Conservation (phyloP, 2,797 vertebrate genomes). For the Chelon auratus region DNA sequence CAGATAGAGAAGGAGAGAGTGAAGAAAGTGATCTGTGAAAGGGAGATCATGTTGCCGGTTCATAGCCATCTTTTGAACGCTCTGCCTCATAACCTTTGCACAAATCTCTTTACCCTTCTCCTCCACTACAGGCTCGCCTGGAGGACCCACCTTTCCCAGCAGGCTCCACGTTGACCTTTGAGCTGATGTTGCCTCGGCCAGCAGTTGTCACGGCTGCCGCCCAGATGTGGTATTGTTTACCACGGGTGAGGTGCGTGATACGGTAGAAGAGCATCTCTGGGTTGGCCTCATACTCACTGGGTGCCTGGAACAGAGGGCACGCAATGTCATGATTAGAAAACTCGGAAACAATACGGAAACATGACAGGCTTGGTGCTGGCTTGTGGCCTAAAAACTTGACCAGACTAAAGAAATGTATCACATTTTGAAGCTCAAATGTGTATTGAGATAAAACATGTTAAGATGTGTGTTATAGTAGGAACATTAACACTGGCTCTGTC, state of each 20-base stretch:
- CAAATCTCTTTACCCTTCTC: conserved; percentile 52
- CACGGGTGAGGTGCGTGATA: conserved; percentile 93
- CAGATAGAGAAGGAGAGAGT: conserved; percentile 23
- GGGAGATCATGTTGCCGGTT: conserved; percentile 49
- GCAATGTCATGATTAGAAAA: conserved; percentile 49
- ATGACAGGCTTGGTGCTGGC: conserved; percentile 2
- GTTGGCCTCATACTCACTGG: conserved; percentile 97
- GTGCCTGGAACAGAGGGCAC: conserved; percentile 86
- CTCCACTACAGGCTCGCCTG: conserved; percentile 33
- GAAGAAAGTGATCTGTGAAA: conserved; percentile 48
- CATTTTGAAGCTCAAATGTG: background rate
- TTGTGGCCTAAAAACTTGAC: background rate
- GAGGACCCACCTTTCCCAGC: conserved; percentile 92
- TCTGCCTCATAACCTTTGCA: conserved; percentile 71
- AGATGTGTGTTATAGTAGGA: background rate
- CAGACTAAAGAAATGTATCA: background rate
- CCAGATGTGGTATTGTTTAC: conserved; percentile 98
- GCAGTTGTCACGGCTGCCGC: conserved; percentile 97
- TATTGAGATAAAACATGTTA: background rate
- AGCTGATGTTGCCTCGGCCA: conserved; percentile 95
- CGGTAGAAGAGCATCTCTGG: conserved; percentile 97
- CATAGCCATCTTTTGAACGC: conserved; percentile 40
- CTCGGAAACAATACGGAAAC: conserved; percentile 3
- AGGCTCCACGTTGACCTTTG: conserved; percentile 96
- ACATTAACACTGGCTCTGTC: background rate